Conservation (phyloP, 2,797 vertebrate species). For the Hybognathus amarus region DNA sequence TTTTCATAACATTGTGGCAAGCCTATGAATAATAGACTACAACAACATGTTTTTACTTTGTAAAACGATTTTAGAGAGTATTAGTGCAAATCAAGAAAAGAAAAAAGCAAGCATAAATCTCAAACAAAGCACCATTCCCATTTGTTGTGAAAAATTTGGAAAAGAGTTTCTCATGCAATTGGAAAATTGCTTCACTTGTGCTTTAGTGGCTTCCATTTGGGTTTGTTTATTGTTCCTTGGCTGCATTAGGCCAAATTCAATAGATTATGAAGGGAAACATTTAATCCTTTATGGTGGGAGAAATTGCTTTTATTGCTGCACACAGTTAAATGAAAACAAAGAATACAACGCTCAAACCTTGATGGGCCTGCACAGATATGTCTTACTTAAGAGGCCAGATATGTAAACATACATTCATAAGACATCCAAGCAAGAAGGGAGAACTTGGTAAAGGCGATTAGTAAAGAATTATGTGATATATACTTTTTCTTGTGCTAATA, state of each 20-base stretch:
- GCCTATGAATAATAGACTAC: not conserved
- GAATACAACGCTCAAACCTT: not conserved
- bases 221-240: slow-evolving; percentile 33
- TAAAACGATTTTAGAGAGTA: not conserved
- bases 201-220: slow-evolving; percentile 16
- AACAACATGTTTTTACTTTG: slow-evolving; percentile 6
- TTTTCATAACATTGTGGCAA: not conserved
- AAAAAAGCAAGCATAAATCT: slow-evolving; percentile 10
- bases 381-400: slow-evolving; percentile 17
- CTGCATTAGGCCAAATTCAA: slow-evolving; percentile 25
- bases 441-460: slow-evolving; percentile 5
- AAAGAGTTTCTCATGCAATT: not conserved
- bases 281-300: slow-evolving; percentile 20
- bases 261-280: slow-evolving; percentile 16
- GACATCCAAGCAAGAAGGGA: not conserved
- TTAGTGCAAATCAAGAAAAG: not conserved
- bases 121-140: not conserved
- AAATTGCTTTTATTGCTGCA: slow-evolving; percentile 31
- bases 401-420: slow-evolving; percentile 14
- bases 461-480: not conserved
- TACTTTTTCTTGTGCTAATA: not conserved
- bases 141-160: slow-evolving; percentile 20
- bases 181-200: slow-evolving; percentile 5
- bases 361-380: not conserved
- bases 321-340: slow-evolving; percentile 24